Base-by-base conservation (phyloP, 2,888 invertebrate species). In the Hipparchia sbordonii region DNA sequence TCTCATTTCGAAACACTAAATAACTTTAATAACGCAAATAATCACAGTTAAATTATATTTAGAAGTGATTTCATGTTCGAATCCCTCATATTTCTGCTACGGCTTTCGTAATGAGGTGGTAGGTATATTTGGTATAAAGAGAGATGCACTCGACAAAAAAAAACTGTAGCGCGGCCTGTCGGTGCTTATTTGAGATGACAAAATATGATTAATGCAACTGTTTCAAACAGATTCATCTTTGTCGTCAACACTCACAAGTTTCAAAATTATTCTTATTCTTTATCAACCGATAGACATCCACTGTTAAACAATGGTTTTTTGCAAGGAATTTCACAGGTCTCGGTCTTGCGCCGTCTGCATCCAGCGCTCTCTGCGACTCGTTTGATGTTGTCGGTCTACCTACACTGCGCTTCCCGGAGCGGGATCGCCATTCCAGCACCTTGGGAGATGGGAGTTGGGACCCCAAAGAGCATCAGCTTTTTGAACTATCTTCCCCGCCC, bases 21-120 rank as follows among this genome's bases (percentile, higher is more conserved):
- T 60, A 57, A 61, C 46, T 56, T 67, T 23, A 48, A n/a, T 57
- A 65, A 70, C 54, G 7, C 5, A 63, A 33, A 45, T 62, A 70
- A 45, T 54, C 23, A 56, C 62, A 56, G 61, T 57, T 62, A n/a
- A 61, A 46, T 67, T 67, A 70, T 70, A 67, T 67, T 70, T 67
- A 72, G 66, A 57, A 77, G 78, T 84, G 86, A 85, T 87, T 86
- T 87, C 85, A 85, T 82, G 83, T 85, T 84, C 82, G 82, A 83
- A 85, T 48, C 46, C 57, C 45, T 72, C 63, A 60, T 45, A 63
- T 72, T 51, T 13, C 45, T 62, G 66, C 39, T 86, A 83, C 84
- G 82, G 84, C 87, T 89, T 86, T 85, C 83, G 82, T 86, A 85
- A 86, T 57, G 46, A 65, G 57, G n/a, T 67, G 72, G 23, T 59